Evolutionary conservation across 2,797 vertebrate genomes (phyloP), one percentile per base, ranked within the genome.

Genomic region (Chanos chanos): DNA sequence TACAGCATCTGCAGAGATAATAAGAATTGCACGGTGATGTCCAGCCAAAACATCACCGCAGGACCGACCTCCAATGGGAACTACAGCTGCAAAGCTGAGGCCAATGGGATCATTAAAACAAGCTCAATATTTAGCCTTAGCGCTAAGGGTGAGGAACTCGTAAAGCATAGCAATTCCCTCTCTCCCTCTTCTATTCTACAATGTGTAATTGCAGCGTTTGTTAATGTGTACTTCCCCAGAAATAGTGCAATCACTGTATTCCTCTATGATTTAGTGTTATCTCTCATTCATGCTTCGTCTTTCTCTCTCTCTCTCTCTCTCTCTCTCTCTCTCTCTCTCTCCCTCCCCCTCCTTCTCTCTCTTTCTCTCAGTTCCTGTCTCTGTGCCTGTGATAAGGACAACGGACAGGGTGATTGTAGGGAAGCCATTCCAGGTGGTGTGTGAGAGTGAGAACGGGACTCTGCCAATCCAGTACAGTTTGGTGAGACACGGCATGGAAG

Each of bases 381-480:
- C 88, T 1, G 1, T 10, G 0, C 88, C 87, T 0, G 16, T 54
- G 18, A 58, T 89, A 57, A 75, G 34, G 8, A 77, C 81, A 15
- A 70, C 80, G 1, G 77, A 69, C 4, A 75, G 47, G 0, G 43
- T 91, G 58, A 62, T 88, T 43, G 15, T 89, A 54, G 85, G 81
- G 4, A 81, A 74, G 70, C 52, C 13, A 7, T 88, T 90, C 71
- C 72, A 68, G 61, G 28, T 89, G 31, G 62, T 43, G 10, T 91
- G 89, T 61, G 70, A 71, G 27, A 83, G 84, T 16, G 18, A 75
- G 1, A 54, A 0, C 0, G 89, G 89, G 49, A 83, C 81, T 1
- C 72, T 87, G 33, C 88, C 89, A 58, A 85, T 89, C 60, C 27
- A 0, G 0, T 90, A 88, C 77, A 78, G 16, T 7, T 72, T 91